Evolutionary conservation across 2,113 vertebrate species (phyloP).

Genomic region (Prochilodus magdalenae): DNA sequence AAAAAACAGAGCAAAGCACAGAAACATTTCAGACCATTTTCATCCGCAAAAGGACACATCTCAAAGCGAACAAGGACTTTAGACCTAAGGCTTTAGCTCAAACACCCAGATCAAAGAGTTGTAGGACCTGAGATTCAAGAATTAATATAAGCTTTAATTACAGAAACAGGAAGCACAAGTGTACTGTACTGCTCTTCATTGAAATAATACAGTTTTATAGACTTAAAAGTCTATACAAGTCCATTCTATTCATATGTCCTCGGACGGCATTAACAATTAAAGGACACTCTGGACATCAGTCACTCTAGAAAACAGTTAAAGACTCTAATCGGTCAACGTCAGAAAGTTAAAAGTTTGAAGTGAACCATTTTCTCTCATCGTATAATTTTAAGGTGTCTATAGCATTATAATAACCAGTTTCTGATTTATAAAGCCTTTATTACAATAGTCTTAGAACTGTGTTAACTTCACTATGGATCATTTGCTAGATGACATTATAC

Average conservation of each 20-base stretch:
- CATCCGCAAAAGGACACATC: neutral
- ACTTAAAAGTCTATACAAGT: neutral
- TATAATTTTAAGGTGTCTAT: too few relatives aligned
- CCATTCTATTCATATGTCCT: neutral
- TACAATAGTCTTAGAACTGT: too few relatives aligned
- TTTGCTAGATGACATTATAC: too few relatives aligned
- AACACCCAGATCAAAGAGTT: neutral
- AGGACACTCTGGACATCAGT: neutral
- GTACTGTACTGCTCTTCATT: neutral
- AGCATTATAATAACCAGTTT: too few relatives aligned
- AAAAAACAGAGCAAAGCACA: neutral
- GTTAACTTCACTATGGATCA: too few relatives aligned
- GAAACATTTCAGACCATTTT: neutral
- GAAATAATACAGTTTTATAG: neutral
- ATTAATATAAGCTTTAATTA: neutral
- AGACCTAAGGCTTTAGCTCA: neutral
- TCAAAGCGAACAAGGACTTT: neutral
- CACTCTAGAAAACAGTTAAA: too few relatives aligned
- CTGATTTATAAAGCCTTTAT: too few relatives aligned
- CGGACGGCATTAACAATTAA: neutral
- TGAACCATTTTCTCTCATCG: conserved; percentile 12
- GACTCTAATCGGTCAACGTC: too few relatives aligned
- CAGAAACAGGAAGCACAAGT: neutral
- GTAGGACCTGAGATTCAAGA: neutral
- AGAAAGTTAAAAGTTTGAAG: conserved; percentile 15